These are phyloP conservation scores for Temnothorax rugatulus DNA, from an alignment of 2,888 invertebrate species.

Conservation along the genomic window DNA sequence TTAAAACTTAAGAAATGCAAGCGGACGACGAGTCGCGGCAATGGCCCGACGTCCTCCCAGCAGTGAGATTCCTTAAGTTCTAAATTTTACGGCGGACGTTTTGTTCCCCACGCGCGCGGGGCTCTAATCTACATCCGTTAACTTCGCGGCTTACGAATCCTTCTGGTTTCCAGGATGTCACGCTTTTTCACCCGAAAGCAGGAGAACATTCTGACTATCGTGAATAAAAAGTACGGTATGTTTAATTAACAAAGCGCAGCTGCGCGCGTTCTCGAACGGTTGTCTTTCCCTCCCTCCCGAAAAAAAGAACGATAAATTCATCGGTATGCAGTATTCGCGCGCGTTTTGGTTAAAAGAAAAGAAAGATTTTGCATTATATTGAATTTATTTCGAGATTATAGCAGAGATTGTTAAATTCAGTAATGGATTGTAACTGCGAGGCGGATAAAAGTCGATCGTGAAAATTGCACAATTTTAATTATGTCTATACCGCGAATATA, in stretches of 20 bases:
- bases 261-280: not conserved
- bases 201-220: not conserved
- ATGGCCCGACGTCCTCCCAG: conserved; percentile 25
- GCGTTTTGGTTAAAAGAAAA: not conserved
- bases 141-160: conserved; percentile 41
- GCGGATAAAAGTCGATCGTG: not conserved
- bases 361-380: conserved; percentile 21
- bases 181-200: conserved; percentile 12
- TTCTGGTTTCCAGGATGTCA: not conserved
- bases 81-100: conserved; percentile 46
- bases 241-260: conserved; percentile 50
- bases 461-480: conserved; percentile 12
- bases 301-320: conserved; percentile 20
- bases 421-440: not conserved
- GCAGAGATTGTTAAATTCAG: not conserved
- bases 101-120: conserved; percentile 5
- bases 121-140: conserved; percentile 45
- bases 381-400: conserved; percentile 29
- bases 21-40: conserved; percentile 15
- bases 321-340: conserved; percentile 25
- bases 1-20: conserved; percentile 56
- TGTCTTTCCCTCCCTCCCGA: not conserved
- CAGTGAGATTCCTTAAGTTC: conserved; percentile 38
- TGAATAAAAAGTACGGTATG: conserved; percentile 38
- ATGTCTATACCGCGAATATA: not conserved